Evolutionary conservation across 2,888 invertebrate species (phyloP).

Genomic region (Omphaloscelis lunosa): DNA sequence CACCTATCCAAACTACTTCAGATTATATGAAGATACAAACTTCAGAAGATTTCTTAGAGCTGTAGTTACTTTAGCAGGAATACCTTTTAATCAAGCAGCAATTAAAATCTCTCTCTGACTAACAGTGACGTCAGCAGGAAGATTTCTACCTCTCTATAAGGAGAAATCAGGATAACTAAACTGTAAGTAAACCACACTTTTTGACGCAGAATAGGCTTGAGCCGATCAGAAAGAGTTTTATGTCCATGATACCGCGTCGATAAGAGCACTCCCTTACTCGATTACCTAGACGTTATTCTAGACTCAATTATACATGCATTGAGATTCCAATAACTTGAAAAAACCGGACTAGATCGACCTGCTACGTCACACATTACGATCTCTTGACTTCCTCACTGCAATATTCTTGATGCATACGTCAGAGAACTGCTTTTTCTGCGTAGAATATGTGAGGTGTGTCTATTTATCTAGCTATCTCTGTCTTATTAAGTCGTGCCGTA

Average conservation of each 20-base stretch:
- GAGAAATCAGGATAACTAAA: not conserved
- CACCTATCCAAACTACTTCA: not conserved
- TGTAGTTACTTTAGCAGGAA: not conserved
- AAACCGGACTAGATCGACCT: not conserved
- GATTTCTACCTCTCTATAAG: not conserved
- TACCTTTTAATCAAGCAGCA: no score
- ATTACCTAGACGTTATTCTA: not conserved
- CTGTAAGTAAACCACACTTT: not conserved
- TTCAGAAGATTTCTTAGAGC: not conserved
- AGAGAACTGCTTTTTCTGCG: not conserved
- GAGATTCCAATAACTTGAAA: not conserved
- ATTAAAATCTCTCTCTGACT: not conserved
- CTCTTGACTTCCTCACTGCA: not conserved
- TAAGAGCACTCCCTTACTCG: not conserved
- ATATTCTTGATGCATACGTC: constrained; percentile 9
- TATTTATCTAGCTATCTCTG: not conserved
- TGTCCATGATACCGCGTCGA: not conserved
- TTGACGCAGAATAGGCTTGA: not conserved
- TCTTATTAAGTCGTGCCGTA: not conserved
- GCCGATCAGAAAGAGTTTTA: no score
- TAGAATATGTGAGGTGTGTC: not conserved
- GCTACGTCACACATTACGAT: not conserved
- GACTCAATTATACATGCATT: not conserved
- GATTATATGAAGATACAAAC: not conserved
- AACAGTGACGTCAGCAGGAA: not conserved